Percentiles rank a stretch among this genome's conserved stretches.
These are phyloP conservation scores for Folsomia manolachei DNA, from an alignment of 2,888 invertebrate species.

Conservation along the genomic window DNA sequence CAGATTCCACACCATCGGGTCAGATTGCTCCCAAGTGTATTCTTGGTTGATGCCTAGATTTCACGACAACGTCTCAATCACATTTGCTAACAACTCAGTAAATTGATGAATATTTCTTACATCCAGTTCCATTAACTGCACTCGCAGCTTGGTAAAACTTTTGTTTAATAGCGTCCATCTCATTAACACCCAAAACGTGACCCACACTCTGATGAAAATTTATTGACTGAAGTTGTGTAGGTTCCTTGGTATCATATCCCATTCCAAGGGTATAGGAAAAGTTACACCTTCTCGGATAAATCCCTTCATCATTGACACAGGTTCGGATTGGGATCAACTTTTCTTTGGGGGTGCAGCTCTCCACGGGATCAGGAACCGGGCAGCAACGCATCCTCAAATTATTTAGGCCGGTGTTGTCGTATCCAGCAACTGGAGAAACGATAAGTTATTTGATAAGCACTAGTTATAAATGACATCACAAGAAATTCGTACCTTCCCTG, in stretches of 20 bases:
- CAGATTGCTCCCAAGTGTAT: conserved; percentile 26
- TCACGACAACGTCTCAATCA: too few species aligned
- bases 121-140: not conserved
- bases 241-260: conserved; percentile 1
- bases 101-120: too few species aligned
- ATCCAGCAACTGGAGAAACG: conserved; percentile 13
- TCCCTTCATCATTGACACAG: conserved; percentile 28
- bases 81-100: too few species aligned
- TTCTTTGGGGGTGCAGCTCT: conserved; percentile 26
- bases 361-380: conserved; percentile 26
- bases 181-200: conserved; percentile 17
- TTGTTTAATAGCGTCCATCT: conserved; percentile 11
- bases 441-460: not conserved
- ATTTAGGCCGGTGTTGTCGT: conserved; percentile 37
- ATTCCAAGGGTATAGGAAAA: conserved; percentile 25
- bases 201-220: conserved; percentile 41
- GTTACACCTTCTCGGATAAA: conserved; percentile 28
- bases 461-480: not conserved
- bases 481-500: conserved; percentile 15
- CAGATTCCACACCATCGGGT: not conserved
- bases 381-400: conserved; percentile 37
- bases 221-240: not conserved
- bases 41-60: too few species aligned
- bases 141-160: conserved; percentile 10
- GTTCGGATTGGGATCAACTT: conserved; percentile 12